phyloP scores from a whole-genome alignment of 2,113 vertebrate genomes.

The Psettodes erumei region DNA sequence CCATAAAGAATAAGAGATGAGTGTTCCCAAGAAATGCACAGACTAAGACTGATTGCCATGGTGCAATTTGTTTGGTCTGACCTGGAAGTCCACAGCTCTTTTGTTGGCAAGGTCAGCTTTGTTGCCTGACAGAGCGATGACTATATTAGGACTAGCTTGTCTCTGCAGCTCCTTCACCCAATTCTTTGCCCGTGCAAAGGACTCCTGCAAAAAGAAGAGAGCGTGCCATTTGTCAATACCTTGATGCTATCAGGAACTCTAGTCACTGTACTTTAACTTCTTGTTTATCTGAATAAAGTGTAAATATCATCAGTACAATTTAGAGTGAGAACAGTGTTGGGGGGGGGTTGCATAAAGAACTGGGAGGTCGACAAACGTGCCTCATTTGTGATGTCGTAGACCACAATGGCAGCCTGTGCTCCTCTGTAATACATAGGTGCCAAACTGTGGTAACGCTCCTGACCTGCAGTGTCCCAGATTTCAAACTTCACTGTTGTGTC shows the following conservation, averaged over 20 bases:
- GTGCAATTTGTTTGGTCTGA: constrained; percentile 66
- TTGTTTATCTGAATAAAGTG: neutral
- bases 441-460: constrained; percentile 98
- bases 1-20: neutral
- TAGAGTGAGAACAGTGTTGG: neutral
- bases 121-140: constrained; percentile 98
- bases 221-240: constrained; percentile 7
- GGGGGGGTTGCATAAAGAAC: neutral
- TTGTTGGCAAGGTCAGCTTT: constrained; percentile 97
- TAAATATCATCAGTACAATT: neutral
- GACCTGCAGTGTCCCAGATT: constrained; percentile 99
- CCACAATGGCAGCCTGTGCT: constrained; percentile 97
- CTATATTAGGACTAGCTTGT: constrained; percentile 98
- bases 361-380: constrained; percentile 65
- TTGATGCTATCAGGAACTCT: neutral
- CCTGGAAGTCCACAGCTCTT: constrained; percentile 98
- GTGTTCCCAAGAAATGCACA: neutral
- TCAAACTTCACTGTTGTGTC: constrained; percentile 99
- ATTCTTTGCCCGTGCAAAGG: constrained; percentile 97
- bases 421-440: constrained; percentile 99
- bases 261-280: neutral
- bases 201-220: constrained; percentile 86
- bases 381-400: constrained; percentile 99
- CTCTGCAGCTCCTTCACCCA: constrained; percentile 99
- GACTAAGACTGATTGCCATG: neutral